phyloP scores from a whole-genome alignment of 2,797 vertebrate genomes.

The Gymnopithys bicolor region DNA sequence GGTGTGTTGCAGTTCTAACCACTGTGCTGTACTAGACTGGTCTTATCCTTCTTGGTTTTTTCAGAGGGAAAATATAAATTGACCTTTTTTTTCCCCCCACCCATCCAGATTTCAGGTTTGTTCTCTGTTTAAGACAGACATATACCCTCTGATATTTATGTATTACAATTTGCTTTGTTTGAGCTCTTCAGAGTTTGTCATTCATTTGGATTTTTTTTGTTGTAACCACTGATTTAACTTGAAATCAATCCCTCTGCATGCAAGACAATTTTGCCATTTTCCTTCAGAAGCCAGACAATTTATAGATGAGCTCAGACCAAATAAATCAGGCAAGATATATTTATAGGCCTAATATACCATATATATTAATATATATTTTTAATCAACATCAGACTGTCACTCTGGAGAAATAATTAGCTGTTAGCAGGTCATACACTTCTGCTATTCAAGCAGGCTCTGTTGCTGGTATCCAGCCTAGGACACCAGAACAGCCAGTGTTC shows the following conservation, averaged over 20 bases:
- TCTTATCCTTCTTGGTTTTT: background rate
- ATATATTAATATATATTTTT: conserved; percentile 65
- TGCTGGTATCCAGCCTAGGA: background rate
- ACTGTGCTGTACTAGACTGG: background rate
- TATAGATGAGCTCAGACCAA: conserved; percentile 69
- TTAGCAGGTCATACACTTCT: conserved; percentile 15
- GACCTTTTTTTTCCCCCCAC: background rate
- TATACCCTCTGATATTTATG: background rate
- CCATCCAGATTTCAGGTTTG: background rate
- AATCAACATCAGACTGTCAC: conserved; percentile 61
- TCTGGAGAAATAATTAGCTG: conserved; percentile 59
- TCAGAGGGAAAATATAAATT: background rate
- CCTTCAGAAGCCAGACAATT: conserved; percentile 71
- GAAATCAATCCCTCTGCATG: conserved; percentile 39
- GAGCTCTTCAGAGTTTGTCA: background rate
- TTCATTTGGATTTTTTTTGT: conserved; percentile 23
- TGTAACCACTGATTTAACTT: conserved; percentile 45
- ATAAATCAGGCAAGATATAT: conserved; percentile 64
- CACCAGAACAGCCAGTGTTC: background rate
- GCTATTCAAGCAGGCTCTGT: background rate
- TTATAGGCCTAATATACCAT: conserved; percentile 61
- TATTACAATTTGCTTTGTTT: background rate
- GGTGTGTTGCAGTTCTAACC: background rate
- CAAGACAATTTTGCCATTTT: conserved; percentile 62
- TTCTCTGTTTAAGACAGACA: background rate